These are phyloP conservation scores for Andricus grossulariae DNA, from an alignment of 1,140 invertebrate species.

Conservation along the genomic window DNA sequence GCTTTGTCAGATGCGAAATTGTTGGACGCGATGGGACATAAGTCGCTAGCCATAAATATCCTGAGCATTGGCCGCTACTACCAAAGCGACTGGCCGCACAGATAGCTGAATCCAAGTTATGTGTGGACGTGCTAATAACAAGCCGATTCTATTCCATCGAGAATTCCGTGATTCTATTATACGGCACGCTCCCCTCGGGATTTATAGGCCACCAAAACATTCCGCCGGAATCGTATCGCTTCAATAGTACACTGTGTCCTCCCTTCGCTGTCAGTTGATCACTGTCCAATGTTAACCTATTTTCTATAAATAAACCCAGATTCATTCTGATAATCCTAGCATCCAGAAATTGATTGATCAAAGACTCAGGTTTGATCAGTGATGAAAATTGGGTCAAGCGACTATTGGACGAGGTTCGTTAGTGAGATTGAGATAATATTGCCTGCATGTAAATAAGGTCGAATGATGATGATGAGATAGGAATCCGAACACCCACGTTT, in stretches of 20 bases:
- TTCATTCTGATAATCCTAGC: not conserved
- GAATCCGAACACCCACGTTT: slow-evolving; percentile 34
- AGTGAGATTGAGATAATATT: slow-evolving; percentile 34
- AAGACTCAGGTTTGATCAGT: not conserved
- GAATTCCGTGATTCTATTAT: slow-evolving; percentile 67
- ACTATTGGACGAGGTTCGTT: slow-evolving; percentile 10
- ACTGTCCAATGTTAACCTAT: not conserved
- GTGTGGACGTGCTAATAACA: slow-evolving; percentile 73
- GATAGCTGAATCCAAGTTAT: slow-evolving; percentile 71
- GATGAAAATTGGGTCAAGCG: slow-evolving; percentile 6
- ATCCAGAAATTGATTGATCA: not conserved
- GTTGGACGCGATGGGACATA: not conserved
- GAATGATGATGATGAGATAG: slow-evolving; percentile 31
- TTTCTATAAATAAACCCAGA: not conserved
- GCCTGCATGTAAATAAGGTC: slow-evolving; percentile 30
- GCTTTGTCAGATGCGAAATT: not conserved
- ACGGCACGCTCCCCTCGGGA: slow-evolving; percentile 37
- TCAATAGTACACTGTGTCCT: not conserved
- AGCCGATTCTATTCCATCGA: slow-evolving; percentile 68
- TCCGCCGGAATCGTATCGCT: slow-evolving; percentile 34
- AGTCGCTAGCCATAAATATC: slow-evolving; percentile 53
- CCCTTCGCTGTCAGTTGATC: not conserved
- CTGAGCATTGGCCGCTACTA: slow-evolving; percentile 39
- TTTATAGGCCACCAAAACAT: slow-evolving; percentile 48
- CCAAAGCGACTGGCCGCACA: slow-evolving; percentile 55